Percentiles rank a stretch among this genome's conserved stretches.
phyloP scores from a whole-genome alignment of 2,113 vertebrate genomes.

The Lepisosteus oculatus region DNA sequence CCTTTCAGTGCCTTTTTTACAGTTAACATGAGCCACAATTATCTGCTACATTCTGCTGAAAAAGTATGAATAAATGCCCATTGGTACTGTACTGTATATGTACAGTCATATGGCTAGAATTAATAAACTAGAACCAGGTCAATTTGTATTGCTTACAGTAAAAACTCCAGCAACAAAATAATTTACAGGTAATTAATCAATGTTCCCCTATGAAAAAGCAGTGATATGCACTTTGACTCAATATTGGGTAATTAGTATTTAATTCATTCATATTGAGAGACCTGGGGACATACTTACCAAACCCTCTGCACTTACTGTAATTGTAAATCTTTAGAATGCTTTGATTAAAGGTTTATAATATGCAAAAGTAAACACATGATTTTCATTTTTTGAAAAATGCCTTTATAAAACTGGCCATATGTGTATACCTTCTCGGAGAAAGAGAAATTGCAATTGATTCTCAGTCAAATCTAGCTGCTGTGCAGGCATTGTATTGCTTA shows the following conservation, averaged over 20 bases:
- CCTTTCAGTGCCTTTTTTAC: too few species aligned
- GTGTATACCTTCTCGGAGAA: background rate
- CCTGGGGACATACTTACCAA: background rate
- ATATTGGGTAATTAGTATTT: background rate
- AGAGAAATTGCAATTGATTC: constrained; percentile 10
- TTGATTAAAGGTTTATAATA: constrained; percentile 12
- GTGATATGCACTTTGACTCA: too few species aligned
- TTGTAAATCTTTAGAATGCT: constrained; percentile 8
- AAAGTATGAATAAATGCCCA: too few species aligned
- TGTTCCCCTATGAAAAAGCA: background rate
- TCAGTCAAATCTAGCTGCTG: background rate
- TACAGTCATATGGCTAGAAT: too few species aligned
- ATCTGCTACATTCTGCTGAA: too few species aligned
- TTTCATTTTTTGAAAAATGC: background rate
- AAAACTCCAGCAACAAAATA: background rate
- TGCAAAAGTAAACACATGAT: background rate
- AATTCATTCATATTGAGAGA: background rate
- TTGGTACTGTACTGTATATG: too few species aligned
- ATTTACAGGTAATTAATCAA: background rate
- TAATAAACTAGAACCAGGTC: background rate
- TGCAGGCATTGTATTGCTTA: background rate
- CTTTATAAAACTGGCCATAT: background rate
- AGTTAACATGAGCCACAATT: too few species aligned
- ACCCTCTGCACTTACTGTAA: background rate
- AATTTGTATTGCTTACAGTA: background rate